Evolutionary conservation across 1,140 invertebrate genomes (phyloP).

Genomic region (Cherax destructor): DNA sequence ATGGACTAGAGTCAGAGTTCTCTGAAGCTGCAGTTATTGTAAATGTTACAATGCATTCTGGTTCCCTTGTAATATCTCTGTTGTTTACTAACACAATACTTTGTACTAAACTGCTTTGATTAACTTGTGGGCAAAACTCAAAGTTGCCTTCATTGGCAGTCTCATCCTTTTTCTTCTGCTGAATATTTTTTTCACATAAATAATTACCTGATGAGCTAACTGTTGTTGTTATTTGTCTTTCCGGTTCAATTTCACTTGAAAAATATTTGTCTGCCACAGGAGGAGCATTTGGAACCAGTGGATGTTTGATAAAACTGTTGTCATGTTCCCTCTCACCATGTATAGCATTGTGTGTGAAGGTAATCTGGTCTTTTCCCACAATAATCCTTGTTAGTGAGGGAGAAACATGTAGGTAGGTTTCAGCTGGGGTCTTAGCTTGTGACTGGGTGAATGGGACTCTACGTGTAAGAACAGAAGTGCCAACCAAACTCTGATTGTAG

Average conservation of each 20-base stretch:
- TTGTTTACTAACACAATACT: constrained; percentile 25
- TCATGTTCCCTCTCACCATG: neutral
- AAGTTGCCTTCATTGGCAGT: neutral
- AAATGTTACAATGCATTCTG: constrained; percentile 31
- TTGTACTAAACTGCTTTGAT: neutral
- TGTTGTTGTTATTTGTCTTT: neutral
- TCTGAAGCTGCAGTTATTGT: constrained; percentile 30
- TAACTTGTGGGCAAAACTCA: neutral
- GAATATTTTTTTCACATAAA: neutral
- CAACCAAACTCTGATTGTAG: constrained; percentile 6
- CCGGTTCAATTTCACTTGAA: neutral
- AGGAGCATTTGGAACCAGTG: neutral
- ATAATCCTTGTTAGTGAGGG: constrained; percentile 37
- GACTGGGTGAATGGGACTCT: neutral
- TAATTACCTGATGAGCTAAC: neutral
- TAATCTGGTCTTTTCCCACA: constrained; percentile 44
- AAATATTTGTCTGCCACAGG: neutral
- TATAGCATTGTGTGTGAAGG: constrained; percentile 43
- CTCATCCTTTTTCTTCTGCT: neutral
- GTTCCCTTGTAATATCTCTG: neutral
- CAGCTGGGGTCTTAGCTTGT: neutral
- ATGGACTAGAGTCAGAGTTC: neutral
- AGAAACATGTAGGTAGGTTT: neutral
- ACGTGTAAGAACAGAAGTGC: neutral
- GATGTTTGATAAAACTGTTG: neutral